Conservation (phyloP, 2,113 vertebrate genomes). For the Cyanistes caeruleus region DNA sequence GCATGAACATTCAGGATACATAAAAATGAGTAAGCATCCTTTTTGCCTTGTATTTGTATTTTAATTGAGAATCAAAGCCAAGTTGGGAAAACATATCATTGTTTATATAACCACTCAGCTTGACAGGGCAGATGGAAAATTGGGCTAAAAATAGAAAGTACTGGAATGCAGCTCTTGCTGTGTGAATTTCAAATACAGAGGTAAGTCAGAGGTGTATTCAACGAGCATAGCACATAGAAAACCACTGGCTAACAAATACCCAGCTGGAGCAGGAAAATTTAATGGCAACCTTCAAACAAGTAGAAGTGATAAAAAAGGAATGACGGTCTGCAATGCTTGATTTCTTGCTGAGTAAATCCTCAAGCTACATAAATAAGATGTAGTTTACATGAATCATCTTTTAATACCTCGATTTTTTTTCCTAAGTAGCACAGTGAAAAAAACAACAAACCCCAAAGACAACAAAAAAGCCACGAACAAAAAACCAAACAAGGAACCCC, state of each 20-base stretch:
- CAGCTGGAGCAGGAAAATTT: background rate
- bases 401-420: background rate
- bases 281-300: background rate
- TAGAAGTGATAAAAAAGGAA: background rate
- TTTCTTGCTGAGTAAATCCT: background rate
- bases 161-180: background rate
- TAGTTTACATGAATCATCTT: background rate
- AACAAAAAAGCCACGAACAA: no score
- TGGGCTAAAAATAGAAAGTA: background rate
- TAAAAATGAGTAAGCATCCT: constrained; percentile 40
- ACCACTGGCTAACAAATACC: background rate
- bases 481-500: rapidly evolving
- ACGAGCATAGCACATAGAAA: background rate
- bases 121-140: constrained; percentile 50
- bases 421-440: background rate
- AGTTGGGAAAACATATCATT: constrained; percentile 24
- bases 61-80: constrained; percentile 46
- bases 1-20: background rate
- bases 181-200: constrained; percentile 1
- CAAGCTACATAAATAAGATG: background rate
- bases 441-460: no score
- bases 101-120: constrained; percentile 20
- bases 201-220: background rate
- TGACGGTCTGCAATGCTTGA: background rate
- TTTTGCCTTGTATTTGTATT: constrained; percentile 14